Percentiles rank a stretch among this genome's conserved stretches.
phyloP scores from a whole-genome alignment of 2,113 vertebrate species.

The Eublepharis macularius region DNA sequence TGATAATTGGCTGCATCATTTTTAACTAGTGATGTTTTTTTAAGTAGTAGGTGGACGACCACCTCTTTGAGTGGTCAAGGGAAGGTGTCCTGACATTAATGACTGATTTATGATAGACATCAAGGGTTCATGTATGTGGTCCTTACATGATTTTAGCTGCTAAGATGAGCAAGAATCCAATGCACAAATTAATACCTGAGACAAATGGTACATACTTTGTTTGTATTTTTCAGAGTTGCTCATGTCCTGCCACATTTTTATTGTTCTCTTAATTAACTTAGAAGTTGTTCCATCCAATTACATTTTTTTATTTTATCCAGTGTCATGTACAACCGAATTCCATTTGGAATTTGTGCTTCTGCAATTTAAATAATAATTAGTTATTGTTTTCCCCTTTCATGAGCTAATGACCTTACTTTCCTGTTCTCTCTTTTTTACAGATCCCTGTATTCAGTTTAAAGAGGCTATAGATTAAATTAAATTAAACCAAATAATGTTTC shows the following conservation, averaged over 20 bases:
- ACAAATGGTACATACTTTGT: too few relatives aligned
- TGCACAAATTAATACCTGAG: background rate
- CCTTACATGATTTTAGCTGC: too few relatives aligned
- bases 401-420: background rate
- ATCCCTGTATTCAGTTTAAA: conserved; percentile 18
- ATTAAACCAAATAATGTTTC: conserved; percentile 38
- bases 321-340: background rate
- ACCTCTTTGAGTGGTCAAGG: too few relatives aligned
- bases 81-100: too few relatives aligned
- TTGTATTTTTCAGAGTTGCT: background rate
- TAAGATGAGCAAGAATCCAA: too few relatives aligned
- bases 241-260: background rate
- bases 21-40: too few relatives aligned
- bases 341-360: conserved; percentile 5
- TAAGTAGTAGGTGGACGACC: too few relatives aligned
- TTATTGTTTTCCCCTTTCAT: background rate
- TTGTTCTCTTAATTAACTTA: background rate
- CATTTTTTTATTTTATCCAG: background rate
- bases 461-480: conserved; percentile 41
- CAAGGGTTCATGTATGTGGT: too few relatives aligned
- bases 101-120: too few relatives aligned
- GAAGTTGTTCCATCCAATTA: background rate
- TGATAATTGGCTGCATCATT: too few relatives aligned
- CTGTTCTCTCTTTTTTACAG: background rate
- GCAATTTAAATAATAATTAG: conserved; percentile 1